Percentiles rank a stretch among this genome's conserved stretches.
phyloP scores from a whole-genome alignment of 2,888 invertebrate genomes.

The Augochlorella aurata region DNA sequence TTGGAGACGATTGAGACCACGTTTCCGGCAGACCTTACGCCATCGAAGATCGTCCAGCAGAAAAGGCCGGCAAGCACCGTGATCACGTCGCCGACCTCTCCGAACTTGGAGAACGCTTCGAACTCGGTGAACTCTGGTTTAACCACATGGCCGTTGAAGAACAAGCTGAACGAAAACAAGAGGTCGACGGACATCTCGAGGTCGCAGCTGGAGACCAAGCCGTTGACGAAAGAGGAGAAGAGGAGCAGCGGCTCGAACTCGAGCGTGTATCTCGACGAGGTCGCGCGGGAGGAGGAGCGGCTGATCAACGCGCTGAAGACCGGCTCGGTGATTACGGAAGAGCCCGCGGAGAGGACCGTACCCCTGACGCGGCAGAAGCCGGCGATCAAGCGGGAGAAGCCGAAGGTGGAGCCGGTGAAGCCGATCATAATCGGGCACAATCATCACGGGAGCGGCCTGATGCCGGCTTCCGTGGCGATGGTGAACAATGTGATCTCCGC shows the following conservation, averaged over 20 bases:
- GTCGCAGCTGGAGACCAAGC: constrained; percentile 44
- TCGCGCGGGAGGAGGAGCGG: constrained; percentile 91
- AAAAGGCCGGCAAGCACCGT: constrained; percentile 83
- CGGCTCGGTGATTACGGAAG: constrained; percentile 85
- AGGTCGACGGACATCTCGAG: constrained; percentile 70
- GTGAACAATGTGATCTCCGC: constrained; percentile 60
- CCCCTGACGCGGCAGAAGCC: constrained; percentile 72
- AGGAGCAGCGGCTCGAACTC: constrained; percentile 59
- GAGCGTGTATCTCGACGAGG: constrained; percentile 85
- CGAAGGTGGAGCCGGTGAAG: constrained; percentile 75
- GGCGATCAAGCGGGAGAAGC: constrained; percentile 76
- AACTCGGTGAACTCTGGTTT: constrained; percentile 77
- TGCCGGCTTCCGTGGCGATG: constrained; percentile 64
- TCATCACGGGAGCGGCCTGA: constrained; percentile 46
- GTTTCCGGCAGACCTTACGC: constrained; percentile 85
- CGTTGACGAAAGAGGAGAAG: constrained; percentile 64
- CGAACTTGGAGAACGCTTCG: constrained; percentile 42
- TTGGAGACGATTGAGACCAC: constrained; percentile 87
- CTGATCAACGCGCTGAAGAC: constrained; percentile 90
- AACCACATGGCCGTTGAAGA: constrained; percentile 86
- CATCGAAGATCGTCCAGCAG: constrained; percentile 82
- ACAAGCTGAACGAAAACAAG: constrained; percentile 82
- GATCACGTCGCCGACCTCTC: constrained; percentile 49
- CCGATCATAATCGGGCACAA: constrained; percentile 72
- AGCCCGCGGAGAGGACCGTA: constrained; percentile 70